Percentiles rank a stretch among this genome's conserved stretches.
phyloP scores from a whole-genome alignment of 35 echinoderm and acorn worm species.

The Amphiura filiformis region DNA sequence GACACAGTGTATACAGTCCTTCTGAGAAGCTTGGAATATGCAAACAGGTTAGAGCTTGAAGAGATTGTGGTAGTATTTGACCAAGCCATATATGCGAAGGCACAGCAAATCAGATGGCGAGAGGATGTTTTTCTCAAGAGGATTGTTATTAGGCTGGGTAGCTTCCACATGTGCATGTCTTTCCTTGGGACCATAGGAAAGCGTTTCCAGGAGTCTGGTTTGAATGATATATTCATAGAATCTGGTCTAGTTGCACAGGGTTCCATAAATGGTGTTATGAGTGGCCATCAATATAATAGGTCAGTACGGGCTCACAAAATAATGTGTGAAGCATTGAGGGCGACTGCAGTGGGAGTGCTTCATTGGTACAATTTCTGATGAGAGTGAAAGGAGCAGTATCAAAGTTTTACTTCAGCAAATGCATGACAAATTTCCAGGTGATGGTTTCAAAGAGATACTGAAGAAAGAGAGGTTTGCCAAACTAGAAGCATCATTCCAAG shows the following conservation, averaged over 20 bases:
- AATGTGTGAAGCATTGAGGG: slow-evolving; percentile 52
- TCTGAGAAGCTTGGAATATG: slow-evolving; percentile 34
- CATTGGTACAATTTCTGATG: slow-evolving; percentile 31
- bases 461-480: too few relatives aligned
- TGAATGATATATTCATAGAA: slow-evolving; percentile 72
- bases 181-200: slow-evolving; percentile 63
- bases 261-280: slow-evolving; percentile 63
- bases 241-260: slow-evolving; percentile 53
- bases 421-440: too few relatives aligned
- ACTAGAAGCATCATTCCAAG: neutral
- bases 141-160: slow-evolving; percentile 52
- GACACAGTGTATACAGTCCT: slow-evolving; percentile 40
- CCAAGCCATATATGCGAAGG: slow-evolving; percentile 63
- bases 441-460: too few relatives aligned
- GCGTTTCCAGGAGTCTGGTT: slow-evolving; percentile 66
- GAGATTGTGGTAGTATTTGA: slow-evolving; percentile 56
- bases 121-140: slow-evolving; percentile 15
- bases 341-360: slow-evolving; percentile 47
- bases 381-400: too few relatives aligned
- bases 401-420: too few relatives aligned
- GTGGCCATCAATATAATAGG: slow-evolving; percentile 58
- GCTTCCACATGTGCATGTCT: slow-evolving; percentile 65
- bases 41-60: slow-evolving; percentile 24
- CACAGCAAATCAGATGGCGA: slow-evolving; percentile 56
- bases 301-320: slow-evolving; percentile 44